phyloP scores from a whole-genome alignment of 2,797 vertebrate species.

The Syngnathus acus region DNA sequence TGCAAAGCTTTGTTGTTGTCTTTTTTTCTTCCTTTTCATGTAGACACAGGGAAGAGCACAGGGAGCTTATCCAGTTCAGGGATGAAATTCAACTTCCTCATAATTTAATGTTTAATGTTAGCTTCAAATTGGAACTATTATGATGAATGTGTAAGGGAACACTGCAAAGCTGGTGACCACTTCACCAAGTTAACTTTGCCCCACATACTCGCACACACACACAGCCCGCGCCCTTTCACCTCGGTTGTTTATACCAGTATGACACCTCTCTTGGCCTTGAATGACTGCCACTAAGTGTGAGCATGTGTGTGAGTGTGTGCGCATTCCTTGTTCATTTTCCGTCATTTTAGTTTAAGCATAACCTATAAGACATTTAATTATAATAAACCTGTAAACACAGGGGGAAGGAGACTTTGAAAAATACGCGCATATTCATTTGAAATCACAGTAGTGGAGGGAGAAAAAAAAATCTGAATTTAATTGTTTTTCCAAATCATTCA shows the following conservation, averaged over 20 bases:
- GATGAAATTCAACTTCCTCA: background rate
- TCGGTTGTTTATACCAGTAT: constrained; percentile 55
- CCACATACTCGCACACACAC: constrained; percentile 2
- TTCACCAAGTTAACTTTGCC: constrained; percentile 21
- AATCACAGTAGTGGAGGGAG: no score
- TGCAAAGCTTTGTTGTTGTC: constrained; percentile 28
- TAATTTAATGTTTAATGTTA: background rate
- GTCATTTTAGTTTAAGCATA: no score
- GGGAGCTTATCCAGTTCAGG: constrained; percentile 6
- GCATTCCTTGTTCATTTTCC: no score
- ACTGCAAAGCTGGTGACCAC: constrained; percentile 17
- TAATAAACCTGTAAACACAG: no score
- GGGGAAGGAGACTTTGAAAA: no score
- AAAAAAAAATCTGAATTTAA: no score
- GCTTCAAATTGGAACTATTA: background rate
- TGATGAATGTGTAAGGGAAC: constrained; percentile 13
- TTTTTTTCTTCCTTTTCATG: background rate
- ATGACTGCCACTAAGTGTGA: constrained; percentile 24
- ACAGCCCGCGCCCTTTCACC: constrained; percentile 23
- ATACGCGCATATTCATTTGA: no score
- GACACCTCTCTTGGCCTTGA: constrained; percentile 29
- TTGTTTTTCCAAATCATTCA: no score
- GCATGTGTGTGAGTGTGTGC: constrained; percentile 8
- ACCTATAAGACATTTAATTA: no score
- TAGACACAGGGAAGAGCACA: constrained; percentile 4